Evolutionary conservation across 2,797 vertebrate species (phyloP).

Genomic region (Parauchenoglanis punctatus): DNA sequence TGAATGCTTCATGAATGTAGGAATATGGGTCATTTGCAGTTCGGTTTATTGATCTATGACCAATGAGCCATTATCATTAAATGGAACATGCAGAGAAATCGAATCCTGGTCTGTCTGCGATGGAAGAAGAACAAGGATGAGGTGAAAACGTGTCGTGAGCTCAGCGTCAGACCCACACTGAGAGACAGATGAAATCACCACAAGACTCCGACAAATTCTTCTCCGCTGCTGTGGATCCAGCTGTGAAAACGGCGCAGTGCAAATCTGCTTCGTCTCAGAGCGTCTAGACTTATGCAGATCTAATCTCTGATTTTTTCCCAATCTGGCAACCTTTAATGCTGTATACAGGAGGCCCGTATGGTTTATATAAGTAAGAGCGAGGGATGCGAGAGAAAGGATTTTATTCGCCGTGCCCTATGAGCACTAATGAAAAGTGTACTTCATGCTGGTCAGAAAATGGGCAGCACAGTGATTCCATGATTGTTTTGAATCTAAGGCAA

Average conservation of each 20-base stretch:
- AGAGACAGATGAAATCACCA: slow-evolving; percentile 32
- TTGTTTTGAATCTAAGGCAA: not conserved
- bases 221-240: not conserved
- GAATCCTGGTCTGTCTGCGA: not conserved
- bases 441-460: not conserved
- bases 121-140: not conserved
- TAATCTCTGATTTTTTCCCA: not conserved
- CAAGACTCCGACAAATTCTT: not conserved
- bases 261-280: not conserved
- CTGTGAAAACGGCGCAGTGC: slow-evolving; percentile 2
- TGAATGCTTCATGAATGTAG: not conserved
- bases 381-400: too few species aligned
- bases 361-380: not conserved
- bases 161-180: slow-evolving; percentile 14
- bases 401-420: not conserved
- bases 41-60: slow-evolving; percentile 9
- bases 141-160: not conserved
- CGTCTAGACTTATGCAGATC: not conserved
- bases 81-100: not conserved
- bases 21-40: slow-evolving; percentile 12
- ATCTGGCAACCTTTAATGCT: not conserved
- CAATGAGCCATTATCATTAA: slow-evolving; percentile 14
- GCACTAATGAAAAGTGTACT: not conserved
- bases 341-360: not conserved
- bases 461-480: too few species aligned